A percentile compares a stretch with the other conserved stretches of the same genome.
Conservation (phyloP, 2,888 invertebrate species). For the Andrena praecox region DNA sequence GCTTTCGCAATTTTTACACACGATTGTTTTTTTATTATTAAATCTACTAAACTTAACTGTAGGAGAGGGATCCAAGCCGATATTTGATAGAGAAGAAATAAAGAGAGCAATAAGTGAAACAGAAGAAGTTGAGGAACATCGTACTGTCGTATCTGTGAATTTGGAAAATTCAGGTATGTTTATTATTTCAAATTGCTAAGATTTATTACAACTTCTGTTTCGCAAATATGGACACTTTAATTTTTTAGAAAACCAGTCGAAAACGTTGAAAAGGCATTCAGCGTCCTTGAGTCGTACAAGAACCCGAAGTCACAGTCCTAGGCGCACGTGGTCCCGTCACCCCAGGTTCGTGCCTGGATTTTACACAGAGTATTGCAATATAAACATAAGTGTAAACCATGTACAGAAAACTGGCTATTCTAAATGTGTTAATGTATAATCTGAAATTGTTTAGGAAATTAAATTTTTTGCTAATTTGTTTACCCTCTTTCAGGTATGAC, state of each 20-base stretch:
- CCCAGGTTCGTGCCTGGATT: slow-evolving; percentile 53
- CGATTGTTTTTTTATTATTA: slow-evolving; percentile 13
- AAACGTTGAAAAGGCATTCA: slow-evolving; percentile 31
- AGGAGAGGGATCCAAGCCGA: slow-evolving; percentile 77
- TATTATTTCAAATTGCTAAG: slow-evolving; percentile 3
- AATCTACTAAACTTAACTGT: slow-evolving; percentile 12
- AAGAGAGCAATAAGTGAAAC: slow-evolving; percentile 37
- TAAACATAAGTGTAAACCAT: too few species aligned
- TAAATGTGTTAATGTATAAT: too few species aligned
- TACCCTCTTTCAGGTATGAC: too few species aligned
- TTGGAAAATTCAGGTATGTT: slow-evolving; percentile 57
- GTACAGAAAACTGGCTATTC: too few species aligned
- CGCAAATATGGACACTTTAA: slow-evolving; percentile 19
- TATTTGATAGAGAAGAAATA: slow-evolving; percentile 76
- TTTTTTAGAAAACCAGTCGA: slow-evolving; percentile 19
- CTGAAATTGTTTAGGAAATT: too few species aligned
- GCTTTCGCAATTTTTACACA: slow-evolving; percentile 10
- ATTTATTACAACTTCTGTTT: not conserved
- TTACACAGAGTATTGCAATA: too few species aligned
- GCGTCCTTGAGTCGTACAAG: slow-evolving; percentile 32
- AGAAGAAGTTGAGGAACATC: slow-evolving; percentile 67
- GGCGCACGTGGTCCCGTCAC: slow-evolving; percentile 17
- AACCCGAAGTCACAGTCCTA: slow-evolving; percentile 35
- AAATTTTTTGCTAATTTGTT: too few species aligned
- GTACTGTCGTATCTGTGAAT: slow-evolving; percentile 58